These are phyloP conservation scores for Lumbricus terrestris DNA, from an alignment of 2,888 invertebrate species.

Conservation along the genomic window DNA sequence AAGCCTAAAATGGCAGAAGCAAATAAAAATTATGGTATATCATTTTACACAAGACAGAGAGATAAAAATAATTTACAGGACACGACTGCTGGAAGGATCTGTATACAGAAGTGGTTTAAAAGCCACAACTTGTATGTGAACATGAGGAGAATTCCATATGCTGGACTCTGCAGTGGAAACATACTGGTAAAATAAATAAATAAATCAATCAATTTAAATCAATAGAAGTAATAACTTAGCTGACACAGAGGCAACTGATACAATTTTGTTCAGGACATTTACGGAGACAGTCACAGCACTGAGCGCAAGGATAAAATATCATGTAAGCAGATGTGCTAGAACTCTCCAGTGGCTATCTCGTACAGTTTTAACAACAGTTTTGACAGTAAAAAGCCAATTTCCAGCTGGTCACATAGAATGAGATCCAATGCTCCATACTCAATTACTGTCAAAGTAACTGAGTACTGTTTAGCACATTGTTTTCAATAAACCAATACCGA, in stretches of 20 bases:
- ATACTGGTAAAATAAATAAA: not conserved
- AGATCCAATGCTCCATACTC: not conserved
- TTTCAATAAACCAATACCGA: not conserved
- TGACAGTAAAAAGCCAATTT: not conserved
- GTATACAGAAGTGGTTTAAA: not conserved
- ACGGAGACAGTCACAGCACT: too few species aligned
- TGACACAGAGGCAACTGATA: too few species aligned
- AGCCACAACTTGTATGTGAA: not conserved
- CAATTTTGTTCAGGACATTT: too few species aligned
- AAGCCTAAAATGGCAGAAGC: too few species aligned
- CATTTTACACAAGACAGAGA: not conserved
- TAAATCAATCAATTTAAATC: too few species aligned
- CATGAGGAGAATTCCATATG: not conserved
- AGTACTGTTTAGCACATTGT: not conserved
- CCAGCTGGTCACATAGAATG: not conserved
- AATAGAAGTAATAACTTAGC: too few species aligned
- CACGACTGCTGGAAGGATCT: not conserved
- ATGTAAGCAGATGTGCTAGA: too few species aligned
- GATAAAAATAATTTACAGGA: not conserved
- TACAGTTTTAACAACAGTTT: too few species aligned
- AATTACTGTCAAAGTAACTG: not conserved
- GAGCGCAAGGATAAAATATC: too few species aligned
- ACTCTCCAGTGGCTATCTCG: too few species aligned
- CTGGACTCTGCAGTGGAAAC: not conserved
- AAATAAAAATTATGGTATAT: too few species aligned